Evolutionary conservation across 2,888 invertebrate species (phyloP).

Genomic region (Scaptodrosophila latifasciaeformis): DNA sequence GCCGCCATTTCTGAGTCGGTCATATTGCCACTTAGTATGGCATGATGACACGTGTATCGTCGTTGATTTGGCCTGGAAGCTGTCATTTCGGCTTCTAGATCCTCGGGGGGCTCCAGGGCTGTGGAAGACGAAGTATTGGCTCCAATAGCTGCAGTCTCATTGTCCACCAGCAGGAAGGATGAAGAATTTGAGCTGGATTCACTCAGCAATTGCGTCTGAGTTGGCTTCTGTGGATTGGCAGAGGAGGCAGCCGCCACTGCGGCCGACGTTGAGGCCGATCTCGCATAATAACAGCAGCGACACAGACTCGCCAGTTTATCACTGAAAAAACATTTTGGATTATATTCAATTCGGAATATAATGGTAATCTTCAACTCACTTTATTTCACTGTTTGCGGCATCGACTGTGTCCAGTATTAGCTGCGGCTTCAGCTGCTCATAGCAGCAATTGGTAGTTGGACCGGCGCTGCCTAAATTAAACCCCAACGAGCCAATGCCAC

Average conservation of each 20-base stretch:
- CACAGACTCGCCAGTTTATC: slow-evolving; percentile 73
- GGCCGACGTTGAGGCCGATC: slow-evolving; percentile 48
- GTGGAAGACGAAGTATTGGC: slow-evolving; percentile 63
- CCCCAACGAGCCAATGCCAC: slow-evolving; percentile 51
- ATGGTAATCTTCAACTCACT: slow-evolving; percentile 41
- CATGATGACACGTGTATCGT: slow-evolving; percentile 72
- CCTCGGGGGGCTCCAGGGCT: slow-evolving; percentile 79
- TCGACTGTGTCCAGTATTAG: slow-evolving; percentile 60
- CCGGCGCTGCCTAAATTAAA: slow-evolving; percentile 44
- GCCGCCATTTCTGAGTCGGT: slow-evolving; percentile 70
- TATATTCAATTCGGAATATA: neutral
- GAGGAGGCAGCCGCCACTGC: slow-evolving; percentile 49
- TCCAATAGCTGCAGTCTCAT: slow-evolving; percentile 76
- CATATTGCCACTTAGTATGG: slow-evolving; percentile 68
- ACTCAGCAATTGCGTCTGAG: slow-evolving; percentile 61
- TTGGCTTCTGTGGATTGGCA: slow-evolving; percentile 38
- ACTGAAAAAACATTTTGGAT: slow-evolving; percentile 40
- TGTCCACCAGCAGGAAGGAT: slow-evolving; percentile 77
- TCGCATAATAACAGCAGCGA: slow-evolving; percentile 72
- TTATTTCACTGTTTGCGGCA: slow-evolving; percentile 56
- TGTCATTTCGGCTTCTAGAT: slow-evolving; percentile 75
- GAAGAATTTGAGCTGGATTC: slow-evolving; percentile 76
- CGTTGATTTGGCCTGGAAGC: slow-evolving; percentile 62
- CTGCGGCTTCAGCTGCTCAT: slow-evolving; percentile 71
- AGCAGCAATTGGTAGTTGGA: slow-evolving; percentile 60